These are phyloP conservation scores for Chrysochloris asiatica DNA, from an alignment of 2,113 vertebrate species.

Conservation along the genomic window DNA sequence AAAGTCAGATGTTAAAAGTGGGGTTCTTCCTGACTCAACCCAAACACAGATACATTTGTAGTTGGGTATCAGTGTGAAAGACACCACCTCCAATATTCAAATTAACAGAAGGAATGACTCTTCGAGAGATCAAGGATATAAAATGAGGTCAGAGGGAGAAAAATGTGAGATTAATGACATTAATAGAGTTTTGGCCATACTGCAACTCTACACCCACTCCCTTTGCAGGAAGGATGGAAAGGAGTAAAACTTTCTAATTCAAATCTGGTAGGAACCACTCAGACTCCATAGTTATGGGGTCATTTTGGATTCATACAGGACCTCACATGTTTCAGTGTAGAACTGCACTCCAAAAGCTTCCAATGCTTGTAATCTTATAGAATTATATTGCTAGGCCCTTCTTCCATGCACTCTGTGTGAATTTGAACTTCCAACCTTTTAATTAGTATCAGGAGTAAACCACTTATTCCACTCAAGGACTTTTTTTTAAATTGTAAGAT, in stretches of 20 bases:
- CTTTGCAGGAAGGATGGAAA: neutral
- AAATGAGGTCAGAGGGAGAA: neutral
- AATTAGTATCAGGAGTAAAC: neutral
- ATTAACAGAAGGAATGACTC: neutral
- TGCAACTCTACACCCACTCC: neutral
- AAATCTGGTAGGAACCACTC: neutral
- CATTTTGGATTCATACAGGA: neutral
- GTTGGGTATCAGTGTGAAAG: neutral
- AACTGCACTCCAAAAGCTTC: neutral
- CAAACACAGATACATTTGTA: neutral
- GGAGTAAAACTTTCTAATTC: neutral
- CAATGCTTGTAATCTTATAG: neutral
- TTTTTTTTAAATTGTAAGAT: neutral
- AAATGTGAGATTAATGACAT: neutral
- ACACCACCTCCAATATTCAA: neutral
- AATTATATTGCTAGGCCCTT: neutral
- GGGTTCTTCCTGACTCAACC: neutral
- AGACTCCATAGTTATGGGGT: neutral
- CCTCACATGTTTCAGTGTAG: neutral
- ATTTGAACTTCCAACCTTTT: neutral
- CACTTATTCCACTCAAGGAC: neutral
- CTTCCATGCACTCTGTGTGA: neutral
- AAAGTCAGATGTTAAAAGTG: neutral
- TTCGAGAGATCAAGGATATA: neutral
- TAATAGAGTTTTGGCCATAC: neutral